A percentile compares a stretch with the other conserved stretches of the same genome.
Evolutionary conservation across 2,888 invertebrate genomes (phyloP).

Genomic region (Callyntrura sp.): DNA sequence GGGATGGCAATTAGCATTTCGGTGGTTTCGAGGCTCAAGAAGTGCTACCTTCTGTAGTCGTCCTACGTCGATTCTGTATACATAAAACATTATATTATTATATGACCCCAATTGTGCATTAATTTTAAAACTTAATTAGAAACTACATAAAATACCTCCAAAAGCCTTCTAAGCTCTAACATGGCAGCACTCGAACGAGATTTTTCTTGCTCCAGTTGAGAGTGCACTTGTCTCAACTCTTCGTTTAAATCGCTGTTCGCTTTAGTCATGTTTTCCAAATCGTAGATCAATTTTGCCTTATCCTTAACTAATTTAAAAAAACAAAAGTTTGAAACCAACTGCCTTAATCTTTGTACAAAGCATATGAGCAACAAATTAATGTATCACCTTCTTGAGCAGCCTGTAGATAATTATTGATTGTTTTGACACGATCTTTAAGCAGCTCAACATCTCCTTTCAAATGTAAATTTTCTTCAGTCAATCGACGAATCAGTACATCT

Average conservation of each 20-base stretch:
- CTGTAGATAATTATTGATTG: slow-evolving; percentile 89
- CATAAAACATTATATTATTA: neutral
- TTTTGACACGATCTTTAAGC: slow-evolving; percentile 90
- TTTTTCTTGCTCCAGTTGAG: slow-evolving; percentile 91
- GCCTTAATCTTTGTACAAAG: too few species aligned
- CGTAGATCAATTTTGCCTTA: slow-evolving; percentile 90
- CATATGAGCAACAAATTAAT: neutral
- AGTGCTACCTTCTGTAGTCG: slow-evolving; percentile 63
- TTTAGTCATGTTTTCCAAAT: slow-evolving; percentile 90
- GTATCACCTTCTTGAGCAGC: slow-evolving; percentile 89
- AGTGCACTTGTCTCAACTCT: slow-evolving; percentile 89
- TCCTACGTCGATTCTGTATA: slow-evolving; percentile 79
- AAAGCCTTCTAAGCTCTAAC: slow-evolving; percentile 78
- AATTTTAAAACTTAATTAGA: slow-evolving; percentile 13
- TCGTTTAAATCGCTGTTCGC: slow-evolving; percentile 91
- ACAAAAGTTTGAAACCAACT: neutral
- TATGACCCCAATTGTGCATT: neutral
- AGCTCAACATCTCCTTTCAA: slow-evolving; percentile 89
- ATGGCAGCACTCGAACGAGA: slow-evolving; percentile 86
- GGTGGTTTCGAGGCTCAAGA: neutral
- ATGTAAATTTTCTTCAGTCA: slow-evolving; percentile 82
- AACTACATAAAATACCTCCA: slow-evolving; percentile 77
- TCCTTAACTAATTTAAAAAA: slow-evolving; percentile 45
- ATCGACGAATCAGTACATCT: slow-evolving; percentile 84
- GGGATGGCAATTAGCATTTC: neutral